Percentiles rank a stretch among this genome's conserved stretches.
Conservation (phyloP, 1,140 invertebrate species). For the Leptopilina clavipes region DNA sequence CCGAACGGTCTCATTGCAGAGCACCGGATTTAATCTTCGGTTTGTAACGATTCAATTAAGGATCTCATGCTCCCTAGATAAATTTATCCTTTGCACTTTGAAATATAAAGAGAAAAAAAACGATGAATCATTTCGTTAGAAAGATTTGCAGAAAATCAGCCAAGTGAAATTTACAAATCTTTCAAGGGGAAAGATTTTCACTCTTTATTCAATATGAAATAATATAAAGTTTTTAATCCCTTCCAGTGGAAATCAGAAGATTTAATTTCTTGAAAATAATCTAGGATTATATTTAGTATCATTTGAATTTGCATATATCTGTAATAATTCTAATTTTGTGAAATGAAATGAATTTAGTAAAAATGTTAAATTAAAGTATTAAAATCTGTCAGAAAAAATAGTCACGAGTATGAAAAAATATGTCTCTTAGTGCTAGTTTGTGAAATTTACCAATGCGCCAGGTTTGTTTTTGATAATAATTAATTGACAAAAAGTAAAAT, state of each 20-base stretch:
- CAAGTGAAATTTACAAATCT: conserved; percentile 10
- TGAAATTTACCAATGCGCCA: too few species aligned
- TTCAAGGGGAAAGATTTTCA: background rate
- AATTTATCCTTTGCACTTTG: background rate
- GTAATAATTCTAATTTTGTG: background rate
- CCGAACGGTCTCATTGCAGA: background rate
- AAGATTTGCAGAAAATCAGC: conserved; percentile 8
- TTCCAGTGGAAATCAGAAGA: background rate
- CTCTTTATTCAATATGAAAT: background rate
- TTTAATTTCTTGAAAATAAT: background rate
- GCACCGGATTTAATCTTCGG: conserved; percentile 8
- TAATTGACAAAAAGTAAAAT: too few species aligned
- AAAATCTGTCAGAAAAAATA: too few species aligned
- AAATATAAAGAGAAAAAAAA: background rate
- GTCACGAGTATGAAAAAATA: too few species aligned
- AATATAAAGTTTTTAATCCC: background rate
- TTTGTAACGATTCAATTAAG: conserved; percentile 30
- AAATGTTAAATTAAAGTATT: too few species aligned
- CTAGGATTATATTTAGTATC: background rate
- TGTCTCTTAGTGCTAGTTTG: too few species aligned
- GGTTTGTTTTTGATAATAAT: too few species aligned
- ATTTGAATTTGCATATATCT: background rate
- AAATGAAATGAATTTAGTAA: background rate
- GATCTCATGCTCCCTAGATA: conserved; percentile 9
- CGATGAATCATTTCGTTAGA: background rate